phyloP scores from a whole-genome alignment of 2,113 vertebrate genomes.

The Siniperca chuatsi region DNA sequence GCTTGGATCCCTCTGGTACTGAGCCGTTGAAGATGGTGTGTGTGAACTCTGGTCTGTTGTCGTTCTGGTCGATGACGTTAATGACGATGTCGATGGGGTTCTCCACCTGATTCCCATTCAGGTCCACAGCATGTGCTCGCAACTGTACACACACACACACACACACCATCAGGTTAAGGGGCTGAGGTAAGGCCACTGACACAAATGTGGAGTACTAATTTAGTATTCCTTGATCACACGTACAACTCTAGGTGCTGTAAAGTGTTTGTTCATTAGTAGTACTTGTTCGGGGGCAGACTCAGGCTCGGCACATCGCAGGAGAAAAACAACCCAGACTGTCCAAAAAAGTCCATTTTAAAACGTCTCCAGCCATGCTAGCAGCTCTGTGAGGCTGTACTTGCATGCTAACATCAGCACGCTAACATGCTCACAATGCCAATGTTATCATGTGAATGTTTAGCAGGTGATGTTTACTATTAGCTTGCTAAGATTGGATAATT shows the following conservation, averaged over 20 bases:
- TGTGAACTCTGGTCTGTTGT: constrained; percentile 96
- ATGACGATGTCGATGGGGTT: constrained; percentile 98
- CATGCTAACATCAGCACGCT: no score
- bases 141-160: constrained; percentile 82
- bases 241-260: background rate
- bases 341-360: no score
- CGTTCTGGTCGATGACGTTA: constrained; percentile 98
- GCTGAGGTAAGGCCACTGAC: background rate
- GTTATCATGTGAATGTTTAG: no score
- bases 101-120: constrained; percentile 98
- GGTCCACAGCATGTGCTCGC: constrained; percentile 95
- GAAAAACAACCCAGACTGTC: no score
- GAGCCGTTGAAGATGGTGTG: constrained; percentile 95
- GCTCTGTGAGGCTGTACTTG: no score
- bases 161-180: background rate
- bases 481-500: no score
- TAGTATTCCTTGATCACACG: background rate
- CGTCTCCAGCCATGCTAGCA: no score
- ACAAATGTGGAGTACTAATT: background rate
- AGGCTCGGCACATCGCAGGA: no score
- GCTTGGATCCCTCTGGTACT: constrained; percentile 95
- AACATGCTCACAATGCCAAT: no score
- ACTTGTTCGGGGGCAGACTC: no score
- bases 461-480: no score
- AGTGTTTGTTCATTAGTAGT: background rate